Evolutionary conservation across 2,113 vertebrate species (phyloP).

Genomic region (Psettodes erumei): DNA sequence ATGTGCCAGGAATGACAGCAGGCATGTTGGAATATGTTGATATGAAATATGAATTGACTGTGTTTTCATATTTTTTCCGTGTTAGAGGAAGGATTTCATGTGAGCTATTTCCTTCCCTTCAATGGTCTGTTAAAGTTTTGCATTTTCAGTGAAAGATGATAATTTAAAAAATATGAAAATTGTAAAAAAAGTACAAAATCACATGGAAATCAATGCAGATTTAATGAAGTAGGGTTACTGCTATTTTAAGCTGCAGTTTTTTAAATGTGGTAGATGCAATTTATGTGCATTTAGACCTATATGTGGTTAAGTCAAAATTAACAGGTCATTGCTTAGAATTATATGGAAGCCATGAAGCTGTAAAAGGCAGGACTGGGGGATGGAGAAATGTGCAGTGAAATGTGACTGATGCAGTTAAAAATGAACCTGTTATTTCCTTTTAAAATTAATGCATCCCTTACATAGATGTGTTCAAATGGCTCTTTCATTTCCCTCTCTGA

Average conservation of each 20-base stretch:
- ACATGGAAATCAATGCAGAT: too few species aligned
- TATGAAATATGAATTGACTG: neutral
- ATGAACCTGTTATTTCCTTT: neutral
- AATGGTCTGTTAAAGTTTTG: neutral
- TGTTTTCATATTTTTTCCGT: neutral
- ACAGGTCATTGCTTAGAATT: neutral
- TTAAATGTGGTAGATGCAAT: neutral
- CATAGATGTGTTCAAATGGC: neutral
- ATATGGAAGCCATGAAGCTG: too few species aligned
- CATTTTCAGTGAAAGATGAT: neutral
- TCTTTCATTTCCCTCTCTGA: neutral
- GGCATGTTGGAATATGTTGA: neutral
- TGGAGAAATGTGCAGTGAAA: neutral
- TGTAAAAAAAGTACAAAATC: neutral
- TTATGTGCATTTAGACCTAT: neutral
- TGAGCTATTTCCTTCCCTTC: neutral
- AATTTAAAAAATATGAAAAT: neutral
- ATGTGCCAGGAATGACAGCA: neutral
- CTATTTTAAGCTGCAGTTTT: neutral
- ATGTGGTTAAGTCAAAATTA: neutral
- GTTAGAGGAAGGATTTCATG: neutral
- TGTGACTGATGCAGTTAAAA: conserved; percentile 14
- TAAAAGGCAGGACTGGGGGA: neutral
- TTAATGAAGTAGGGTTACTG: neutral
- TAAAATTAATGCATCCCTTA: neutral